Base-by-base conservation (phyloP, 37 sponge, comb jelly and placozoan species). In the Beroe forskalii region DNA sequence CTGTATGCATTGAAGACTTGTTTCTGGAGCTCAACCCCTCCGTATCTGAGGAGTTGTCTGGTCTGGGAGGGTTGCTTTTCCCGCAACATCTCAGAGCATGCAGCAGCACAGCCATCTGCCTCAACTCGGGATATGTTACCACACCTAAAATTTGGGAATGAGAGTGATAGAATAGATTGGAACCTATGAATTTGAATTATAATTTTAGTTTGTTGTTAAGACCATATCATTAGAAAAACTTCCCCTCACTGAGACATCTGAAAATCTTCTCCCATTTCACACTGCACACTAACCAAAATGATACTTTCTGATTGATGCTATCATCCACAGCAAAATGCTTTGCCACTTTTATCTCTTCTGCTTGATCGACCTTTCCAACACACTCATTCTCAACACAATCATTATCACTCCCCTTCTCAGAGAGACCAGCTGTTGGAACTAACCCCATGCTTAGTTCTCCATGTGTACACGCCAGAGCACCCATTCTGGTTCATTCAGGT, bases 51-150 rank as follows among this genome's bases (percentile, higher is more conserved):
- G 1, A 80, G 55, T n/a, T 41, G 38, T 25, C 86, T 80, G 22
- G 55, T 80, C 28, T 80, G 86, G 12, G 86, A 41, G 27, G 86
- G 86, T 38, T 80, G 86, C 86, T 44, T 41, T 27, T 41, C 86
- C n/a, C 86, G 28, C 44, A 80, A 25, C 86, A 80, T 44, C 55
- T 80, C 86, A 22, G 17, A 1, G 35, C 86, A 80, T 1, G 86
- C 20, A 9, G 30, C n/a, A 1, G 35, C 86, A 80, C 86, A 42
- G 1, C 30, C 86, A 38, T 80, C 86, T 14, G 86, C 86, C n/a
- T 41, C 30, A 0, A 80, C 55, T 6, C 55, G 23, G 3, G 48
- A 43, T 44, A 80, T 80, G 48, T 44, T 80, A 0, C 86, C 86
- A 23, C 86, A 80, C 86, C 86, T 80, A n/a, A n/a, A n/a, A n/a